Evolutionary conservation across 2,113 vertebrate species (phyloP), one percentile per base, ranked within the genome.

Genomic region (Ibidorhyncha struthersii): DNA sequence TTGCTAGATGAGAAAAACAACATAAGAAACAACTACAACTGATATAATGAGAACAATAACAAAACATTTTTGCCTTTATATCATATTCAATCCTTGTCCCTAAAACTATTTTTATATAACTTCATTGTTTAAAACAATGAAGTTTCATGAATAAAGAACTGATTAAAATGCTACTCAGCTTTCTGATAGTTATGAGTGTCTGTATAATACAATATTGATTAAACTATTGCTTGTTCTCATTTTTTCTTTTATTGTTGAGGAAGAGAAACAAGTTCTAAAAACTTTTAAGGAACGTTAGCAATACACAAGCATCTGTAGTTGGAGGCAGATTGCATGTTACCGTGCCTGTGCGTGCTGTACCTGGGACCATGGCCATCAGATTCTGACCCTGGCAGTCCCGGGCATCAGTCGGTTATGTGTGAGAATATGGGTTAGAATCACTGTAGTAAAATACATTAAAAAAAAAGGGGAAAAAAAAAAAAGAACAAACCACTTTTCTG

Each of bases 331-430:
- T 40, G 7, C 20, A 10, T 66, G 8, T 92, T 58, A 4, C 10
- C 4, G 7, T 50, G 29, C 6, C 52, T 30, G 0, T 38, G 30
- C 5, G 9, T 41, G 6, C 1, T 27, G 5, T 45, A 21, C 43
- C 10, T 61, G 47, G 45, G 67, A 77, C 18, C 19, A 4, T 4
- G 40, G 38, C 25, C 12, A 7, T 41, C 27, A 47, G 40, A 36
- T 53, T 81, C 49, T 66, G 91, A 49, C 41, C 55, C 53, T 56
- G 63, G 21, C 29, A 63, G 25, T 43, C 38, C 11, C 65, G 50
- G 43, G 16, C 40, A 34, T 82, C 22, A 30, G 36, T 55, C 53
- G 29, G 32, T 61, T 19, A 56, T 17, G 50, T 47, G 2, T 12
- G 23, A 65, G 26, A 77, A 47, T 41, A 9, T 63, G 25, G 22